A percentile compares a stretch with the other conserved stretches of the same genome.
Evolutionary conservation across 2,888 invertebrate species (phyloP).

Genomic region (Liposcelis brunnea): DNA sequence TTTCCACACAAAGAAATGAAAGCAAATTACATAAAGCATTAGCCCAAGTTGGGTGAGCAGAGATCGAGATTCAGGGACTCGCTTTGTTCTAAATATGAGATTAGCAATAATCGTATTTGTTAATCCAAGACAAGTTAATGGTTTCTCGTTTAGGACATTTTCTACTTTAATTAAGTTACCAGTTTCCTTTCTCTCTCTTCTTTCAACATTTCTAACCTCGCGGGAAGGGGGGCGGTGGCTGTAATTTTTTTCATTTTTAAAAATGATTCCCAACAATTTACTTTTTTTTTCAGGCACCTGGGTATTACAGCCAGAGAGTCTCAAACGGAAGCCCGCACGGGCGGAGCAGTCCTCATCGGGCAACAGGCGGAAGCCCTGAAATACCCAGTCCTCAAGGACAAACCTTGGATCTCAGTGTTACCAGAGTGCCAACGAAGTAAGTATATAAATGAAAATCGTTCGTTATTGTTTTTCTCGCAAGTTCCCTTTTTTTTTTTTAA

Average conservation of each 20-base stretch:
- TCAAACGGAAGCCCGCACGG: conserved; percentile 62
- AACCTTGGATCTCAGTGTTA: conserved; percentile 76
- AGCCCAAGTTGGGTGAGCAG: too few relatives aligned
- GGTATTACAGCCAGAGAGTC: conserved; percentile 44
- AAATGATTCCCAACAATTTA: conserved; percentile 20
- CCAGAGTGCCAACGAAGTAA: conserved; percentile 35
- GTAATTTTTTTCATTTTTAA: conserved; percentile 5
- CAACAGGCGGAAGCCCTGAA: conserved; percentile 56
- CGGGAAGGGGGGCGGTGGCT: conserved; percentile 15
- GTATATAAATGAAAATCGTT: background rate
- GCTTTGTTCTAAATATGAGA: too few relatives aligned
- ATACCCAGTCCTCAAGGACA: conserved; percentile 84
- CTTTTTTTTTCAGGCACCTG: conserved; percentile 41
- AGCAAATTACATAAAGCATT: too few relatives aligned
- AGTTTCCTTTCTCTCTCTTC: too few relatives aligned
- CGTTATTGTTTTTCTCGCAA: background rate
- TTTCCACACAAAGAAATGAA: too few relatives aligned
- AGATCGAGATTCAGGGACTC: too few relatives aligned
- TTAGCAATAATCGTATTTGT: too few relatives aligned
- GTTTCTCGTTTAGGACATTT: too few relatives aligned
- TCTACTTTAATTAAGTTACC: too few relatives aligned
- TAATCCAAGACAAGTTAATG: too few relatives aligned
- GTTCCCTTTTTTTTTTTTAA: conserved; percentile 4
- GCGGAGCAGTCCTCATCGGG: conserved; percentile 65
- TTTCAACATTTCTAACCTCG: too few relatives aligned